Evolutionary conservation across 2,888 invertebrate genomes (phyloP).

Genomic region (Brenthis ino): DNA sequence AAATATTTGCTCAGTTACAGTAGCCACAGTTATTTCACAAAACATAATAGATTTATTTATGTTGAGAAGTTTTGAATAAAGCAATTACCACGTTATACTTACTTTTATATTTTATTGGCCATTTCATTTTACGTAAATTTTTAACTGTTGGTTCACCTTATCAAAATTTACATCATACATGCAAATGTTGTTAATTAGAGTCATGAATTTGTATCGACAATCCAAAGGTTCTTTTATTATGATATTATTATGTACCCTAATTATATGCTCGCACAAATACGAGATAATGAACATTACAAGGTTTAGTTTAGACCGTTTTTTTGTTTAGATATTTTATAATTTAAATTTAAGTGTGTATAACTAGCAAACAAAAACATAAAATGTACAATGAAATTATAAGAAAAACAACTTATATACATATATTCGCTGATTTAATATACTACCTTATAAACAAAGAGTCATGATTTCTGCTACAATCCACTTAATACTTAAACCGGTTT

Average conservation of each 20-base stretch:
- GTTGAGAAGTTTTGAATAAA: conserved; percentile 7
- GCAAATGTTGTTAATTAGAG: conserved; percentile 18
- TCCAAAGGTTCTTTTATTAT: not conserved
- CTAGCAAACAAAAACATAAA: too few species aligned
- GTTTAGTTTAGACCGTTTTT: too few species aligned
- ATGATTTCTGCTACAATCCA: too few species aligned
- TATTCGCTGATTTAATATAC: too few species aligned
- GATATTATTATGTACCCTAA: not conserved
- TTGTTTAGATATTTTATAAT: too few species aligned
- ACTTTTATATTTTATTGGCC: conserved; percentile 20
- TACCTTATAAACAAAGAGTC: too few species aligned
- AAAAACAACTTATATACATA: too few species aligned
- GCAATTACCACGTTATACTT: conserved; percentile 18
- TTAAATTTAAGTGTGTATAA: too few species aligned
- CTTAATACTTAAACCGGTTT: too few species aligned
- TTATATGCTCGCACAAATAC: not conserved
- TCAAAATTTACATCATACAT: conserved; percentile 2
- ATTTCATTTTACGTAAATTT: conserved; percentile 16
- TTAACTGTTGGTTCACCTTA: conserved; percentile 8
- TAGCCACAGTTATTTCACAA: conserved; percentile 15
- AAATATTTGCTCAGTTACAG: conserved; percentile 18
- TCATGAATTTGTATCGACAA: conserved; percentile 5
- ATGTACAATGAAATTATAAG: too few species aligned
- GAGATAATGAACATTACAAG: not conserved
- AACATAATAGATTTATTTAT: conserved; percentile 4